A percentile compares a stretch with the other conserved stretches of the same genome.
Evolutionary conservation across 2,113 vertebrate species (phyloP).

Genomic region (Redunca redunca): DNA sequence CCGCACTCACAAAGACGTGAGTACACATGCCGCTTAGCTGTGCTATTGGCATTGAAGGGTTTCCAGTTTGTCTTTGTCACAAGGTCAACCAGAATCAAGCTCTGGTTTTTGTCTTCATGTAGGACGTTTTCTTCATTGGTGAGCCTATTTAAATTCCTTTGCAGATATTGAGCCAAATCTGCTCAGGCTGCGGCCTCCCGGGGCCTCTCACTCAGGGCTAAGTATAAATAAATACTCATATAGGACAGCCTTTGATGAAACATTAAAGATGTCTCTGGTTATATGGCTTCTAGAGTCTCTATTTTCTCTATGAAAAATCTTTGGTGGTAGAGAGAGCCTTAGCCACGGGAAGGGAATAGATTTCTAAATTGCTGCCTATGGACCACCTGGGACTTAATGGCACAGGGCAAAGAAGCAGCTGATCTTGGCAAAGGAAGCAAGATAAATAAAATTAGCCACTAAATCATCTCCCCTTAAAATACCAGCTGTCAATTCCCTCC

Average conservation of each 20-base stretch:
- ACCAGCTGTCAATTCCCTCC: conserved; percentile 53
- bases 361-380: conserved; percentile 41
- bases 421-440: conserved; percentile 51
- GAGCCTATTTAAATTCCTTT: conserved; percentile 59
- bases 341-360: conserved; percentile 9
- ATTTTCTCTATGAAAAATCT: conserved; percentile 34
- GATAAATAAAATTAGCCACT: conserved; percentile 68
- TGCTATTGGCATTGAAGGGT: conserved; percentile 1
- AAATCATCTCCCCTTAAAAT: conserved; percentile 60
- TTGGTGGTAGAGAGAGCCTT: background rate
- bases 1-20: background rate
- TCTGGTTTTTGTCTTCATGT: conserved; percentile 2
- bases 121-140: conserved; percentile 35
- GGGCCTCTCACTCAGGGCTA: conserved; percentile 38
- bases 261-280: conserved; percentile 53
- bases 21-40: background rate
- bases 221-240: conserved; percentile 64
- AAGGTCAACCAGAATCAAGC: conserved; percentile 65
- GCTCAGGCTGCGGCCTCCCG: background rate
- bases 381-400: conserved; percentile 39
- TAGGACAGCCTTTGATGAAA: conserved; percentile 42
- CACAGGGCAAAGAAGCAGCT: conserved; percentile 2
- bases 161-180: conserved; percentile 58
- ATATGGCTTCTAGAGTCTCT: conserved; percentile 19
- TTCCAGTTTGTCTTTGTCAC: conserved; percentile 60